A percentile compares a stretch with the other conserved stretches of the same genome.
phyloP scores from a whole-genome alignment of 2,797 vertebrate genomes.

The Anguilla anguilla region DNA sequence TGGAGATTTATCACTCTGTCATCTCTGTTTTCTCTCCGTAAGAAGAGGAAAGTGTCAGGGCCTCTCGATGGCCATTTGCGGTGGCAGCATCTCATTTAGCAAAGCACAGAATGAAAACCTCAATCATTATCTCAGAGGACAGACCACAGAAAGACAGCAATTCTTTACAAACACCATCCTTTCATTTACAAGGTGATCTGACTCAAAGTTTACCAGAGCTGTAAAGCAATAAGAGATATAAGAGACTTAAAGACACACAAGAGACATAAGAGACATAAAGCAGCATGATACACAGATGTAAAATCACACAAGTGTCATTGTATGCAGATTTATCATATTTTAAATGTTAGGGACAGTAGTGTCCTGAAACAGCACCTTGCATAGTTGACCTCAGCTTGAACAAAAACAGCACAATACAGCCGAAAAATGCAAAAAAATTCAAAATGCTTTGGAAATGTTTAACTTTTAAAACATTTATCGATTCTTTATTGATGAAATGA shows the following conservation, averaged over 20 bases:
- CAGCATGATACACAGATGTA: not conserved
- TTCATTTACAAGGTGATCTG: not conserved
- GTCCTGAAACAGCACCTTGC: not conserved
- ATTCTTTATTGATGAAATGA: not conserved
- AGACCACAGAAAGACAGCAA: constrained; percentile 5
- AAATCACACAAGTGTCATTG: not conserved
- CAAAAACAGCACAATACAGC: not conserved
- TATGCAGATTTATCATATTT: not conserved
- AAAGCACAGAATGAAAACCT: constrained; percentile 32
- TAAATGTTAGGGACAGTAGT: not conserved
- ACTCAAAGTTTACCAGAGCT: not conserved
- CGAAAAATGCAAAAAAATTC: not conserved
- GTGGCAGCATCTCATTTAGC: constrained; percentile 25
- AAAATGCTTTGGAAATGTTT: not conserved
- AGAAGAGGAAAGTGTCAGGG: constrained; percentile 29
- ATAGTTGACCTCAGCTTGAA: not conserved
- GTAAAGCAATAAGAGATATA: not conserved
- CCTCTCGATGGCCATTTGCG: not conserved
- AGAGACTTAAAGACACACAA: not conserved
- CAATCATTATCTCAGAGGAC: constrained; percentile 22
- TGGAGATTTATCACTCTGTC: constrained; percentile 41
- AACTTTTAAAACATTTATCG: not conserved
- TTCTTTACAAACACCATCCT: not conserved
- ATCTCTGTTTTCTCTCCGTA: constrained; percentile 32
- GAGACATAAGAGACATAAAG: not conserved